Conservation (phyloP, 53 echinoderm and acorn worm genomes). For the Antedon mediterranea region DNA sequence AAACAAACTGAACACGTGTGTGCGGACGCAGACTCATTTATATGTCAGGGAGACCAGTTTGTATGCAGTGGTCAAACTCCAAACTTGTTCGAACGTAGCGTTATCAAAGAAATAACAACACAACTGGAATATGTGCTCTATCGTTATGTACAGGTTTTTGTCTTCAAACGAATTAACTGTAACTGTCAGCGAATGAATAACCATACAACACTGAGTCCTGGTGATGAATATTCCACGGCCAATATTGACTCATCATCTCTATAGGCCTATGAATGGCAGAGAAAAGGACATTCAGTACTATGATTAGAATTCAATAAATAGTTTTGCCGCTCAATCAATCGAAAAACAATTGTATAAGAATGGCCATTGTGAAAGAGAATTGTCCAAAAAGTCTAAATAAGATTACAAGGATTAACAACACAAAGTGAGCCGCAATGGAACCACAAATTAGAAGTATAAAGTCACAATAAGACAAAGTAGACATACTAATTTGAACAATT, state of each 20-base stretch:
- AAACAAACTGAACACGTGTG: not conserved
- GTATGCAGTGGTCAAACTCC: not conserved
- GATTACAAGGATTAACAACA: not conserved
- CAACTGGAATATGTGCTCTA: not conserved
- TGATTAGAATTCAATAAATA: not conserved
- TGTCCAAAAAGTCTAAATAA: not conserved
- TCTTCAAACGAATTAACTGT: not conserved
- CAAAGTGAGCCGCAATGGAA: not conserved
- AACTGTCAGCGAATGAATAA: too few species aligned
- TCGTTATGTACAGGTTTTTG: not conserved
- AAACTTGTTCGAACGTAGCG: not conserved
- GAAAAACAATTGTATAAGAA: not conserved
- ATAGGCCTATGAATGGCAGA: not conserved
- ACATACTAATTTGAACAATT: too few species aligned
- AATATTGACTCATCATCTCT: not conserved
- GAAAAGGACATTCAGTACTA: not conserved
- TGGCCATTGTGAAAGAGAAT: not conserved
- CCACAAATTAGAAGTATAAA: not conserved
- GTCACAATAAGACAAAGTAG: not conserved
- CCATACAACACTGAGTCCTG: too few species aligned
- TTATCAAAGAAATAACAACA: not conserved
- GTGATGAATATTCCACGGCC: not conserved
- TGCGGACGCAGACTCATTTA: not conserved
- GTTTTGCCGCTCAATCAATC: not conserved
- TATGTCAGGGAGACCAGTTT: not conserved